Evolutionary conservation across 2,888 invertebrate species (phyloP).

Genomic region (Leptodirus hochenwartii): DNA sequence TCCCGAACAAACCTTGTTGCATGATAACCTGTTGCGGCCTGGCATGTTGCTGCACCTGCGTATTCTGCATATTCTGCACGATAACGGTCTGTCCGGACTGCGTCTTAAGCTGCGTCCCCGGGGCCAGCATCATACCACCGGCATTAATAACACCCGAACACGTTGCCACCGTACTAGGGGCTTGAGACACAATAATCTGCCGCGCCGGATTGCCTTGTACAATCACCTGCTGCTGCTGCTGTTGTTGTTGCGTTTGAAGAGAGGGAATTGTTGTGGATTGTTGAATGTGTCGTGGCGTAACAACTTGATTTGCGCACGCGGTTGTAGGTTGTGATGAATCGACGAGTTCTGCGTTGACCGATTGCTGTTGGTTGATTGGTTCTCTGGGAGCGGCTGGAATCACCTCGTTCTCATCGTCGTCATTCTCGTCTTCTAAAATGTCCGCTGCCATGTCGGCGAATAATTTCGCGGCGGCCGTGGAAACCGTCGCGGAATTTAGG

Average conservation of each 20-base stretch:
- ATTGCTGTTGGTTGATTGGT: not conserved
- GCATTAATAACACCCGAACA: too few species aligned
- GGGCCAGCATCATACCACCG: constrained; percentile 18
- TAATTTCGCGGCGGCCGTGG: constrained; percentile 68
- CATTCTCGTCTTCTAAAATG: constrained; percentile 65
- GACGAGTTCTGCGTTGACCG: not conserved
- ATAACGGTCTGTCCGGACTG: constrained; percentile 24
- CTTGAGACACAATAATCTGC: constrained; percentile 33
- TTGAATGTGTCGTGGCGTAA: constrained; percentile 2
- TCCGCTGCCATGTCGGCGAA: constrained; percentile 75
- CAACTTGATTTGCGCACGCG: too few species aligned
- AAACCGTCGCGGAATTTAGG: constrained; percentile 35
- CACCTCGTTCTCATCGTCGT: constrained; percentile 26
- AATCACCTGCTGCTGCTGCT: constrained; percentile 22
- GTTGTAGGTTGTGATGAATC: not conserved
- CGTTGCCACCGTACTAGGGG: too few species aligned
- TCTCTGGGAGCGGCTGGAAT: not conserved
- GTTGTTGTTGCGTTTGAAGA: too few species aligned
- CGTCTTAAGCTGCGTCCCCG: constrained; percentile 23
- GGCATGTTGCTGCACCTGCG: constrained; percentile 23
- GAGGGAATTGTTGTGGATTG: constrained; percentile 4
- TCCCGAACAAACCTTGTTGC: too few species aligned
- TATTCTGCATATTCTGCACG: constrained; percentile 19
- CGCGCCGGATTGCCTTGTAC: constrained; percentile 28
- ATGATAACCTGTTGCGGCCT: too few species aligned